Base-by-base conservation (phyloP, 2,888 invertebrate species). In the Volucella zonaria region DNA sequence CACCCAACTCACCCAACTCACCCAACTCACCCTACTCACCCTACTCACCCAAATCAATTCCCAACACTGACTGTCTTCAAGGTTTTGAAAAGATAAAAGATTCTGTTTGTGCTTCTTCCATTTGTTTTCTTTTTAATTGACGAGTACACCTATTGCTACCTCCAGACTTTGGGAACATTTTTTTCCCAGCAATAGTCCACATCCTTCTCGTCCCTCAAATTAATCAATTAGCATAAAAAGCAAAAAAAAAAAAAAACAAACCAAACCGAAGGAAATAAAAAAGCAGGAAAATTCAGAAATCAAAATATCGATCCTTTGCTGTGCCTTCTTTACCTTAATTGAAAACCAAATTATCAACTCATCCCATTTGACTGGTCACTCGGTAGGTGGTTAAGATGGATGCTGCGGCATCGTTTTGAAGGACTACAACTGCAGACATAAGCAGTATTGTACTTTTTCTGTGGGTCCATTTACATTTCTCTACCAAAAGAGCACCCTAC, bases 191-290 rank as follows among this genome's bases (percentile, higher is more conserved):
- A 31, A 6, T 6, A 6, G 6, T 31, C 6, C 12, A 54, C 11
- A 42, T 15, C 58, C 58, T 40, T 10, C 15, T 11, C 51, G 42
- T 18, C 31, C 51, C 12, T 4, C 42, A 43, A 51, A 23, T 31
- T 54, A 62, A 74, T 74, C 73, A 74, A 74, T 74, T 74, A 74
- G 54, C 62, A 62, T 62, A 52, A 45, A 59, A 71, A 66, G 51
- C 40, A n/a, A 12, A 66, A 3, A 31, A 52, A 66, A 52, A 18
- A 67, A 52, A 43, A 12, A n/a, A n/a, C n/a, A n/a, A 11, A 12
- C 10, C 9, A 42, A 67, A 54, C 2, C 14, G 23, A 18, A 2
- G 54, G 9, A 66, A 42, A 23, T 23, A 14, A 38, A 14, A 38
- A 58, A 58, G 1, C 3, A 11, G 4, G 1, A 52, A 66, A 15